Base-by-base conservation (phyloP, 53 echinoderm and acorn worm species). In the Patiria pectinifera region DNA sequence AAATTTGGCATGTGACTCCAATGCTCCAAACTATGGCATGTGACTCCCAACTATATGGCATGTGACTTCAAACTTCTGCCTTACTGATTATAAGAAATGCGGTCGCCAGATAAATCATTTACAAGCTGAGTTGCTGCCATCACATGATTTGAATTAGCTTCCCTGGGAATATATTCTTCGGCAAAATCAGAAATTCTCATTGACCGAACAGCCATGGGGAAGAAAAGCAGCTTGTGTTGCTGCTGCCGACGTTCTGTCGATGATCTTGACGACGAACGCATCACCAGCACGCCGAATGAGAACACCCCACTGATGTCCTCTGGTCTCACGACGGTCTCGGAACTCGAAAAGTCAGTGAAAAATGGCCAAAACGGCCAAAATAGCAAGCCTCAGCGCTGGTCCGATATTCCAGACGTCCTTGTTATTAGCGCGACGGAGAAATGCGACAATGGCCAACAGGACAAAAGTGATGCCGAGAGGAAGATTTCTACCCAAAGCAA, bases 261-360 rank as follows among this genome's bases (percentile, higher is more conserved):
- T 46, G 87, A 78, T 26, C 45, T 19, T 13, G 78, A 76, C 35
- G 71, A 71, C 6, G 87, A 87, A 22, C 23, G 14, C 21, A 2
- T 78, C 59, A 58, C 75, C 58, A 87, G 87, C 43, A 24, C 77
- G 8, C 59, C 78, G 2, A 59, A 87, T 14, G 87, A 87, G 76
- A 76, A 76, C 87, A 87, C 87, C 4, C 87, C 87, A 26, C 78
- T 87, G 76, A 4, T 87, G 87, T 87, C 87, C 87, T 87, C 87
- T 12, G 59, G 62, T 15, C 78, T 87, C 12, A 87, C 87, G 43
- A 59, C 87, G 4, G 87, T 87, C 60, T 87, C 87, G 0, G 87
- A 87, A 46, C 87, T 87, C 59, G 13, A 24, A 16, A 86, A 86
- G 14, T 86, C 86, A 19, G 10, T 45, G 69, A 66, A 66, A 44